phyloP scores from a whole-genome alignment of 2,113 vertebrate species.

The Eleginops maclovinus region DNA sequence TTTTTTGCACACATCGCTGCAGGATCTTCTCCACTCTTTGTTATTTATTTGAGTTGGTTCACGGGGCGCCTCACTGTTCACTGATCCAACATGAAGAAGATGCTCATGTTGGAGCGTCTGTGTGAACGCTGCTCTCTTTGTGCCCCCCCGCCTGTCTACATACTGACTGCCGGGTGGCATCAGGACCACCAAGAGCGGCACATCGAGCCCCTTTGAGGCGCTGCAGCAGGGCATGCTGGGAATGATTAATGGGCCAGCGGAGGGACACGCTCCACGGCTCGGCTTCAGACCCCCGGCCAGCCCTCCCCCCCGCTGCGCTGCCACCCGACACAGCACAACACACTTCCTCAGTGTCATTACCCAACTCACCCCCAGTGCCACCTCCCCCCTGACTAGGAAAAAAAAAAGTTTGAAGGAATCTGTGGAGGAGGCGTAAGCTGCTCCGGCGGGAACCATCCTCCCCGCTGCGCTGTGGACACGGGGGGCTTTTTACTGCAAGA shows the following conservation, averaged over 20 bases:
- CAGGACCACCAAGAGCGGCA: constrained; percentile 78
- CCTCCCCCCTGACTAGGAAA: background rate
- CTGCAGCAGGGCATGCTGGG: constrained; percentile 67
- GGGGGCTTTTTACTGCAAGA: constrained; percentile 49
- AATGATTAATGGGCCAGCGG: constrained; percentile 75
- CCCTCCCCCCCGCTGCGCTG: constrained; percentile 67
- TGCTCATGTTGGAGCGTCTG: constrained; percentile 33
- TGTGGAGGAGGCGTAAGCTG: constrained; percentile 53
- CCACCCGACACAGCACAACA: constrained; percentile 69
- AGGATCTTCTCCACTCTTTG: background rate
- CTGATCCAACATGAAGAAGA: constrained; percentile 26
- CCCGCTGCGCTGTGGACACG: constrained; percentile 60
- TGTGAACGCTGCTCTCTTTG: constrained; percentile 47
- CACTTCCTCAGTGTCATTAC: constrained; percentile 63
- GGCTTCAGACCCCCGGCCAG: constrained; percentile 67
- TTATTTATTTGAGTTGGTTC: constrained; percentile 37
- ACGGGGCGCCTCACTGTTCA: constrained; percentile 2
- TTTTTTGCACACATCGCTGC: background rate
- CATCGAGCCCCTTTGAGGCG: constrained; percentile 63
- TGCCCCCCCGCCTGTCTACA: constrained; percentile 52
- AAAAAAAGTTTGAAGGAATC: constrained; percentile 51
- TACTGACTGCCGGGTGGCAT: constrained; percentile 56
- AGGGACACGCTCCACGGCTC: constrained; percentile 73
- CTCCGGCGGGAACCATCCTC: constrained; percentile 67
- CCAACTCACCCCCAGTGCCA: constrained; percentile 43